These are phyloP conservation scores for Aspidoscelis tigris DNA, from an alignment of 2,113 vertebrate genomes.

Conservation along the genomic window DNA sequence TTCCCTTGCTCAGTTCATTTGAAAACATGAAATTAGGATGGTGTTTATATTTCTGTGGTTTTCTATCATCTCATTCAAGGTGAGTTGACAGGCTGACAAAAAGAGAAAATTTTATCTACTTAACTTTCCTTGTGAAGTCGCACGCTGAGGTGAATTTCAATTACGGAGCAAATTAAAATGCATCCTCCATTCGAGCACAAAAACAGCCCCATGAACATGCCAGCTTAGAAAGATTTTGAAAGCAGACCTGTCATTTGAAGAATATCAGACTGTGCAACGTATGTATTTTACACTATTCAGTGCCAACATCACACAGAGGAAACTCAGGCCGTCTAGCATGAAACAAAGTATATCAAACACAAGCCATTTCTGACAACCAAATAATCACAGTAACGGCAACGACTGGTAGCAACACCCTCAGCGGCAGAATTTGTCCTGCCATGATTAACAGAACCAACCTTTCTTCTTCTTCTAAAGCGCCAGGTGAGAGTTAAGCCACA, in stretches of 20 bases:
- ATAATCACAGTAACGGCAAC: not conserved
- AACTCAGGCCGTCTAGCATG: not conserved
- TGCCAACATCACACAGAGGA: not conserved
- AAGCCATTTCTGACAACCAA: not conserved
- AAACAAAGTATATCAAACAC: not conserved
- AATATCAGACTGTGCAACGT: not conserved
- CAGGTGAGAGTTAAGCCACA: not conserved
- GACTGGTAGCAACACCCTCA: not conserved
- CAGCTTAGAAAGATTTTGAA: slow-evolving; percentile 10
- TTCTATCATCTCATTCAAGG: slow-evolving; percentile 35
- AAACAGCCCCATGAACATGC: slow-evolving; percentile 1
- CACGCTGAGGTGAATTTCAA: slow-evolving; percentile 46
- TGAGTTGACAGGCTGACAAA: slow-evolving; percentile 54
- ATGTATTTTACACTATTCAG: slow-evolving; percentile 2
- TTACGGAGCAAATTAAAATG: slow-evolving; percentile 51
- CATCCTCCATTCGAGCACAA: slow-evolving; percentile 1
- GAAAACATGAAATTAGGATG: slow-evolving; percentile 15
- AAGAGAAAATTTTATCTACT: slow-evolving; percentile 49
- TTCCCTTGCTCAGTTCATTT: slow-evolving; percentile 38
- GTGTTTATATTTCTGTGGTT: slow-evolving; percentile 55
- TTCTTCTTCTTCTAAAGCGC: not conserved
- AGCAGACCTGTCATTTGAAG: slow-evolving; percentile 23
- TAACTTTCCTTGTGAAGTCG: slow-evolving; percentile 39
- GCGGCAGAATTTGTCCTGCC: not conserved
- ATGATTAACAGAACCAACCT: not conserved